Conservation (phyloP, 2,797 vertebrate genomes). For the Notolabrus celidotus region DNA sequence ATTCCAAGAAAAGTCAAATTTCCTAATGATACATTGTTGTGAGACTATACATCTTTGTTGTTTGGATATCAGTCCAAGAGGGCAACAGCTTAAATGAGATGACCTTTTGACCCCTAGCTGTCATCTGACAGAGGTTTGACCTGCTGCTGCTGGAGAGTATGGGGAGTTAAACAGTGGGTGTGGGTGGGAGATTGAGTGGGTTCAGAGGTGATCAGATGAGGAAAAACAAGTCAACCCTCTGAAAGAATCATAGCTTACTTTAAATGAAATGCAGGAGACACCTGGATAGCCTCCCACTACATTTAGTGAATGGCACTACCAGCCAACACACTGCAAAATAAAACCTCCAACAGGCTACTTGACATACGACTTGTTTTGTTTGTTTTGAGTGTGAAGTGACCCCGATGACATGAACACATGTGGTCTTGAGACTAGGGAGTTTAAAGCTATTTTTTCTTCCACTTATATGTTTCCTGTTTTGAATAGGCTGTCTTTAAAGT, state of each 20-base stretch:
- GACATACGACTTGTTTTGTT: too few relatives aligned
- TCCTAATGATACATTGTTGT: not conserved
- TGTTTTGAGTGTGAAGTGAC: not conserved
- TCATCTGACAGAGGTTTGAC: not conserved
- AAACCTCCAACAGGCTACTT: too few relatives aligned
- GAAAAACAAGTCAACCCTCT: not conserved
- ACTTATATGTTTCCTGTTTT: not conserved
- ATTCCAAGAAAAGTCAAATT: not conserved
- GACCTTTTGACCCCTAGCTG: too few relatives aligned
- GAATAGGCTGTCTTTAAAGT: not conserved
- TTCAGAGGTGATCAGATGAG: not conserved
- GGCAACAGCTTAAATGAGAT: not conserved
- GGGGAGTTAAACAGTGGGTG: too few relatives aligned
- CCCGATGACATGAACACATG: not conserved
- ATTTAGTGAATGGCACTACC: too few relatives aligned
- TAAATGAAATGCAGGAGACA: not conserved
- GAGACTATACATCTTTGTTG: not conserved
- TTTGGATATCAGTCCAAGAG: not conserved
- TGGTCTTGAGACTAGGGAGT: not conserved
- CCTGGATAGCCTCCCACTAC: not conserved
- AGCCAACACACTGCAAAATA: too few relatives aligned
- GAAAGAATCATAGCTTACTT: not conserved
- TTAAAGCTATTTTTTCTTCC: not conserved
- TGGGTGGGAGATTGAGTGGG: too few relatives aligned
- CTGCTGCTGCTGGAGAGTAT: not conserved